Evolutionary conservation across 2,888 invertebrate species (phyloP), one percentile per base, ranked within the genome.

Genomic region (Cancer borealis): DNA sequence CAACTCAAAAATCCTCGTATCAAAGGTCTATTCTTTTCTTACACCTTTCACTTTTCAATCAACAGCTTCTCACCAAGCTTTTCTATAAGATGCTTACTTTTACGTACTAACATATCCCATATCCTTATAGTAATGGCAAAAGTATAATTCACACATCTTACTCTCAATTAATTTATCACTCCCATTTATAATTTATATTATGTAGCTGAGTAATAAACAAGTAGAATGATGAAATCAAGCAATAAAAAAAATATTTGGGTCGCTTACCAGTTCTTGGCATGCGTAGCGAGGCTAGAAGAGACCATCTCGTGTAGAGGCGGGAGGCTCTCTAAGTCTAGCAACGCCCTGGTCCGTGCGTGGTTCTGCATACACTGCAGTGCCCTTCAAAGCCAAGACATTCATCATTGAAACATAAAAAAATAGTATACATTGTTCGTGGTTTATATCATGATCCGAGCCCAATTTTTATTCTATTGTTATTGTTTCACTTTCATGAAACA

Each of bases 211-310:
- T 39, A 39, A 39, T 39, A 39, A 39, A 39, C 2, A 39, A 39
- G 2, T 39, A 39, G 39, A 39, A 39, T 39, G 39, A 73, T 73
- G 73, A 73, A 21, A 21, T 26, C 21, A 21, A 73, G 6, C n/a
- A 73, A 21, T 73, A 2, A 26, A 26, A n/a, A 3, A 73, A 73
- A 26, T n/a, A 73, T 73, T 0, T 10, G 46, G 30, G 17, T 89
- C 10, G 46, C 92, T 87, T 46, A 94, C 94, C 94, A 94, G 39
- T 73, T 91, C 66, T 94, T 94, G 47, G 94, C 46, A 49, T 94
- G 94, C 39, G 45, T 39, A 14, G 79, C 66, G 5, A 94, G 88
- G 84, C 91, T 73, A 5, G 92, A 39, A 0, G 47, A 73, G 39
- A 94, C 92, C 60, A 88, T 26, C 45, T 94, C 91, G 12, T 92